Evolutionary conservation across 2,888 invertebrate genomes (phyloP), one percentile per base, ranked within the genome.

Genomic region (Aproaerema taeniolella): DNA sequence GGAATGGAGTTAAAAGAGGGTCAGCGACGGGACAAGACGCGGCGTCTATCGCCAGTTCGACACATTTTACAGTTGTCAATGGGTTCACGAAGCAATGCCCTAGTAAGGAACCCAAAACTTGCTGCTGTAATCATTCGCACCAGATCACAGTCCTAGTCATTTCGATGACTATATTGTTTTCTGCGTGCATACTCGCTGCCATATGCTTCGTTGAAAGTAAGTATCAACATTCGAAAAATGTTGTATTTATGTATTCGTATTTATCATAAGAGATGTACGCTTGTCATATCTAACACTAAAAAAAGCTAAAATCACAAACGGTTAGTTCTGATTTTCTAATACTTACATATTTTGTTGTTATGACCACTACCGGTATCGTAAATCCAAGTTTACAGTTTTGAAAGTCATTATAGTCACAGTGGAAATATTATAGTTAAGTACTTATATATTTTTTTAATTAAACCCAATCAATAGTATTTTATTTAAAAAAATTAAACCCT

Each of bases 11-110:
- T n/a, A 87, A 86, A 49, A 58, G 81, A 30, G 76, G 72, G 14
- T 69, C 79, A 1, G 69, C 67, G 41, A 90, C 92, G 17, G 89
- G 50, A 13, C 72, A 71, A 31, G 95, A 95, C 69, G 89, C 90
- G 36, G 88, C 89, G 42, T 95, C 95, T 26, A 88, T 94, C 44
- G 95, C 94, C 38, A 95, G 95, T 78, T 95, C 95, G 45, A 95
- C 93, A 63, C 95, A 95, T 75, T 95, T 95, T 70, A 95, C 95
- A 8, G 93, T 95, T 39, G 92, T 95, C 45, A 95, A 95, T 67
- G 93, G 93, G 39, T 89, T 92, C 55, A 89, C 90, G 39, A 89
- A 91, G 58, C 88, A 89, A 46, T 89, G 90, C 63, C 81, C 89
- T 46, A 88, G 86, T 46, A 91, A 91, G 60, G 88, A 88, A 53